Evolutionary conservation across 1,140 invertebrate species (phyloP), one percentile per base, ranked within the genome.

Genomic region (Bemisia tabaci): DNA sequence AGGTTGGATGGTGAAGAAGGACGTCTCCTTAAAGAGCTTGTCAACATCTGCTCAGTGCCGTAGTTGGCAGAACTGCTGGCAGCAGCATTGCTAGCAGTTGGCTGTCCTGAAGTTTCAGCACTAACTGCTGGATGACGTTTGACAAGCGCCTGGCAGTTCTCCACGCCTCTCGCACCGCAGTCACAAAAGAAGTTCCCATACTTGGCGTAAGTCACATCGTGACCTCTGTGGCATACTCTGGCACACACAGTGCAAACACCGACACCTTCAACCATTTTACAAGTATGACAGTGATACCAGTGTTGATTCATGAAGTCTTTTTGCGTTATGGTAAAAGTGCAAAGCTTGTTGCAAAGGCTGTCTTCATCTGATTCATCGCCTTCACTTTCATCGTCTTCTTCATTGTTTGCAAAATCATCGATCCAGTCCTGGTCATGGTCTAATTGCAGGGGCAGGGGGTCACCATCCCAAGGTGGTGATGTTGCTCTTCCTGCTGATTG

Each of bases 171-270:
- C 9, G 94, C 95, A 2, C 96, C 96, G 78, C 96, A 99, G 76
- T 99, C 95, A 76, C 96, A 99, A 79, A 98, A 98, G 81, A 99
- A 99, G 70, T 96, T 97, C 1, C 95, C 96, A 77, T 92, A 96
- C 76, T 98, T 99, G 22, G 95, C 92, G 77, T 98, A 98, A 0
- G 94, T 96, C 0, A 99, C 86, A 76, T 98, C 96, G 77, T 98
- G 95, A 17, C 91, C 92, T 69, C 91, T 87, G 76, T 98, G 96
- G 75, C 96, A 99, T 1, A 98, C 95, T 66, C 92, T 83, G 1
- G 95, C 96, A 80, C 96, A 99, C 0, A 98, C 89, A 0, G 93
- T 94, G 76, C 97, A 99, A 12, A 98, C 94, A 0, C 97, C 97
- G 22, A 97, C 94, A 17, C 95, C 91, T 76, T 98, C 96, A 23